Base-by-base conservation (phyloP, 2,113 vertebrate species). In the Tor tambroides region DNA sequence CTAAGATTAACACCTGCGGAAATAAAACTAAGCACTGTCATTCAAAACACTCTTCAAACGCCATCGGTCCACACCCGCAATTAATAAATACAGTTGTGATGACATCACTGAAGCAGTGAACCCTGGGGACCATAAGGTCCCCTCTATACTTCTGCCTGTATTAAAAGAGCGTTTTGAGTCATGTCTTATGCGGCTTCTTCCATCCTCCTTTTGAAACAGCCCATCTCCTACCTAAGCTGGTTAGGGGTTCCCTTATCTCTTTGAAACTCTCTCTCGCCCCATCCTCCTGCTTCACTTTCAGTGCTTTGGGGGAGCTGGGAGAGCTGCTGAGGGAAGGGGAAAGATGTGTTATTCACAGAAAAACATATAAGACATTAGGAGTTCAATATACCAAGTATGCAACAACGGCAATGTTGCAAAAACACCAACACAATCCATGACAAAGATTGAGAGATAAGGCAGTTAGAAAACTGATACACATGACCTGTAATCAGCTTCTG, bases 191-290 rank as follows among this genome's bases (percentile, higher is more conserved):
- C 88, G 84, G 90, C 91, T 92, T 91, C 89, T 91, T 93, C 89
- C 91, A 92, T 92, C 92, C 93, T 94, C 92, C 91, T 94, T 93
- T 92, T 95, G 94, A 95, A 96, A 95, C 94, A 95, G 93, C 95
- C 95, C 95, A 94, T 95, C 94, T 95, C 95, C 95, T 96, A 96
- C 95, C 95, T 95, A 96, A 95, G 95, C 94, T 94, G 95, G 95
- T 95, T 90, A 94, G 91, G 93, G 94, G 94, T 93, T 95, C 94
- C 91, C 94, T 95, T 95, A 96, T 95, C 93, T 95, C 91, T 95
- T 93, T 95, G 86, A 89, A 94, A 96, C 94, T 94, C 94, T 95
- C 72, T 75, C 94, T 94, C 93, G 95, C 95, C 95, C 95, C 94
- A 94, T 95, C 94, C 92, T 95, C 94, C 94, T 94, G 94, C 95